Percentiles rank a stretch among this genome's conserved stretches.
phyloP scores from a whole-genome alignment of 2,888 invertebrate genomes.

The Epinotia demarniana region DNA sequence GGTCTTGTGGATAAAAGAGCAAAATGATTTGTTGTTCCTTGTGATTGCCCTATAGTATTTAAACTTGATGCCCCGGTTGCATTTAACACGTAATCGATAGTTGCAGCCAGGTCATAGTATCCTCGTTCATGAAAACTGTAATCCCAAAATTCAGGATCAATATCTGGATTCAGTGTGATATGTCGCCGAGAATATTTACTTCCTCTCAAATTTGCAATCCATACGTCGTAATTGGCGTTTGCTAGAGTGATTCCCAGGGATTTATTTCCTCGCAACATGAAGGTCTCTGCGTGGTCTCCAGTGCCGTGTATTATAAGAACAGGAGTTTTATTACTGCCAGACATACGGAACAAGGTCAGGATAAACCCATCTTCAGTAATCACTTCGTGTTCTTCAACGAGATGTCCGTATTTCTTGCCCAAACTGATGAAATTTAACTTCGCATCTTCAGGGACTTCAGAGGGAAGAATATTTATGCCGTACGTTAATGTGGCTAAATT shows the following conservation, averaged over 20 bases:
- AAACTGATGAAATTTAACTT: constrained; percentile 25
- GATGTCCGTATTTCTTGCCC: constrained; percentile 27
- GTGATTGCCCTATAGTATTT: constrained; percentile 88
- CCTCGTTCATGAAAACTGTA: constrained; percentile 89
- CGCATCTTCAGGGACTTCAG: constrained; percentile 28
- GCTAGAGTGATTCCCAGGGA: constrained; percentile 64
- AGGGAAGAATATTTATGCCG: not conserved
- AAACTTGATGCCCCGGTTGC: constrained; percentile 79
- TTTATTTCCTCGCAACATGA: constrained; percentile 54
- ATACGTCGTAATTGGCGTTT: constrained; percentile 78
- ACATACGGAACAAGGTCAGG: constrained; percentile 24
- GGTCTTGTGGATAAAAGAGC: constrained; percentile 78
- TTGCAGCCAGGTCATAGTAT: constrained; percentile 87
- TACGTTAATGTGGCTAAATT: not conserved
- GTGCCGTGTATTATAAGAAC: constrained; percentile 61
- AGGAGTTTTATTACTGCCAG: constrained; percentile 44
- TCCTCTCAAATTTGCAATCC: constrained; percentile 79
- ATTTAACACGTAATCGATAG: constrained; percentile 65
- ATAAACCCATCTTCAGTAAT: constrained; percentile 39
- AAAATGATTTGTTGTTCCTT: constrained; percentile 84
- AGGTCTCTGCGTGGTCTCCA: constrained; percentile 57
- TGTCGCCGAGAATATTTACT: constrained; percentile 84
- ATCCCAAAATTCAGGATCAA: constrained; percentile 72
- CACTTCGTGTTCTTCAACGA: constrained; percentile 28
- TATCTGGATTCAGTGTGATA: constrained; percentile 60